Percentiles rank a stretch among this genome's conserved stretches.
These are phyloP conservation scores for Ameiurus melas DNA, from an alignment of 2,113 vertebrate species.

Conservation along the genomic window DNA sequence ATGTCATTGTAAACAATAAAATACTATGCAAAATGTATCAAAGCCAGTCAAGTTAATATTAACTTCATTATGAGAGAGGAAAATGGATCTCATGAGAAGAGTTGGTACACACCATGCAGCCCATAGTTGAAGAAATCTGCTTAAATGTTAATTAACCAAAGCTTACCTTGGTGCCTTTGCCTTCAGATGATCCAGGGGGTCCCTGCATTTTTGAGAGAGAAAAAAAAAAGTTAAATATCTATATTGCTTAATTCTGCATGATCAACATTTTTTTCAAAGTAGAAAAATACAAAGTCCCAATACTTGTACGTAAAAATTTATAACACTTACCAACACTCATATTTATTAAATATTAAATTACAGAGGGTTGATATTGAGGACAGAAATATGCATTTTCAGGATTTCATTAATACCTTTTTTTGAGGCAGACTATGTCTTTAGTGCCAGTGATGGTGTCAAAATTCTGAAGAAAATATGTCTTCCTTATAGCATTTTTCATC, in stretches of 20 bases:
- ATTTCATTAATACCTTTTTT: not conserved
- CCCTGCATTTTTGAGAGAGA: conserved; percentile 46
- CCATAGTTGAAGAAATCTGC: not conserved
- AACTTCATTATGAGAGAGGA: not conserved
- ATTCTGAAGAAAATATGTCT: not conserved
- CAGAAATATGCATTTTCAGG: not conserved
- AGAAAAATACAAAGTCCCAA: not conserved
- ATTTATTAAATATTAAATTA: not conserved
- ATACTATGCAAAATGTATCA: no score
- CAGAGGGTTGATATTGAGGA: not conserved
- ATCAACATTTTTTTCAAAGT: not conserved
- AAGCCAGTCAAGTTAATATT: not conserved
- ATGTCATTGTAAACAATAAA: not conserved
- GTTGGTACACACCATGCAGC: not conserved
- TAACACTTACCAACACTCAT: not conserved
- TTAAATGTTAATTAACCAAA: not conserved
- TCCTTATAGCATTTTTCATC: not conserved
- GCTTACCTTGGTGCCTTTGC: conserved; percentile 51
- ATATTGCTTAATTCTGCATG: not conserved
- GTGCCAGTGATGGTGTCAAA: no score
- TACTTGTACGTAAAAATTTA: not conserved
- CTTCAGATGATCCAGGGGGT: conserved; percentile 46
- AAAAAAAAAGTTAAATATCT: conserved; percentile 17
- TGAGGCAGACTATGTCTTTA: no score
- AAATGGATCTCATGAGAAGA: not conserved